These are phyloP conservation scores for Echeneis naucrates DNA, from an alignment of 2,797 vertebrate genomes.

Conservation along the genomic window DNA sequence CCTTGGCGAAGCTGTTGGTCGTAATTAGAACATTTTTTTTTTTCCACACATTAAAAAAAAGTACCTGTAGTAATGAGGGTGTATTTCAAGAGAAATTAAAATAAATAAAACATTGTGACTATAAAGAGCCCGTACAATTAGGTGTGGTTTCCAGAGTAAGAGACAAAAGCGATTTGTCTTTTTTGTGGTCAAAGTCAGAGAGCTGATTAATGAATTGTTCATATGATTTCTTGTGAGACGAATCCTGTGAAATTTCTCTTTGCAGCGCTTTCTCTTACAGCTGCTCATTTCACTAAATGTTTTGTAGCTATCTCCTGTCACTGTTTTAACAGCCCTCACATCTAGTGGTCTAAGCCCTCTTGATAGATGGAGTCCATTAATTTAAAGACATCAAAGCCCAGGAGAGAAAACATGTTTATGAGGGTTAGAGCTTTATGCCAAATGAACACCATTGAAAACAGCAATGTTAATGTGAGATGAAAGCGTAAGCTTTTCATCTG, in stretches of 20 bases:
- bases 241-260: constrained; percentile 3
- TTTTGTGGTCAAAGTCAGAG: not conserved
- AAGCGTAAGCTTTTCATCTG: constrained; percentile 67
- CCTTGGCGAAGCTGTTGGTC: not conserved
- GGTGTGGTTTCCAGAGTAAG: not conserved
- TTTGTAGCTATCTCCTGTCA: constrained; percentile 25
- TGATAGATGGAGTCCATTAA: constrained; percentile 72
- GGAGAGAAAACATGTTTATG: constrained; percentile 60
- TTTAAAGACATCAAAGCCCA: constrained; percentile 69
- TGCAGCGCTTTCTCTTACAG: constrained; percentile 7
- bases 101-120: not conserved
- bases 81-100: not conserved
- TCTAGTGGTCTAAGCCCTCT: constrained; percentile 32
- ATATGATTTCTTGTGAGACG: not conserved
- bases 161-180: not conserved
- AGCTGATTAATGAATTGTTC: not conserved
- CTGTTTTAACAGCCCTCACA: constrained; percentile 42
- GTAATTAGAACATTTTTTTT: not conserved
- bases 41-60: not conserved
- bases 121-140: not conserved
- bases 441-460: constrained; percentile 49
- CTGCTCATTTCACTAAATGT: constrained; percentile 35
- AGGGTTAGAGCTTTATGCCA: constrained; percentile 59
- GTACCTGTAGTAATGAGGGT: not conserved
- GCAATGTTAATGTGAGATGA: constrained; percentile 62